phyloP scores from a whole-genome alignment of 2,888 invertebrate genomes.

The Hymenopus coronatus region DNA sequence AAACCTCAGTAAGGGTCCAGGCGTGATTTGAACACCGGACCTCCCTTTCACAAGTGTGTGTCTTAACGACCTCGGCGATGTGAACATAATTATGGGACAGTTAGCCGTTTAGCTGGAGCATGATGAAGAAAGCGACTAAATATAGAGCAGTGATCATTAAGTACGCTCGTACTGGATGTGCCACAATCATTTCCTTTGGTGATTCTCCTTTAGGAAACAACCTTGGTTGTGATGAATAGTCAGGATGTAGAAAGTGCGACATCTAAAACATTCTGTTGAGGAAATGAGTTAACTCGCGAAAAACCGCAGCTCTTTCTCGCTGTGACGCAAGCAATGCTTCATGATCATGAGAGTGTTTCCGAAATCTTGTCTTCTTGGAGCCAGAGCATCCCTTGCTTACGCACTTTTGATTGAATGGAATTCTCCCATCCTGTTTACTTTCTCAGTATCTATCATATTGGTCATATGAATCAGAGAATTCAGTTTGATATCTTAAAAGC shows the following conservation, averaged over 20 bases:
- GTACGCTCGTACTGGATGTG: neutral
- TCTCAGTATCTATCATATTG: neutral
- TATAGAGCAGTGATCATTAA: neutral
- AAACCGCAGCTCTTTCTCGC: neutral
- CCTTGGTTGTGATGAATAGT: neutral
- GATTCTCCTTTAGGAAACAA: neutral
- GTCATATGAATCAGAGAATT: neutral
- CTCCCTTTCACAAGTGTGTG: too few species aligned
- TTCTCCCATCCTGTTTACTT: neutral
- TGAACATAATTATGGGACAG: too few species aligned
- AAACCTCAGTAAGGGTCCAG: too few species aligned
- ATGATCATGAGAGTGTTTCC: neutral
- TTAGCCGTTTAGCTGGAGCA: too few species aligned
- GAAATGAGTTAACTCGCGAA: neutral
- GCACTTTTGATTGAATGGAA: neutral
- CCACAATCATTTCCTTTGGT: too few species aligned
- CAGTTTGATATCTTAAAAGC: too few species aligned
- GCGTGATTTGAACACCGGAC: too few species aligned
- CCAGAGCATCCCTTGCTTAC: neutral
- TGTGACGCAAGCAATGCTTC: neutral
- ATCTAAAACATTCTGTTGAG: neutral
- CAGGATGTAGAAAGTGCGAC: neutral
- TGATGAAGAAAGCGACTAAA: too few species aligned
- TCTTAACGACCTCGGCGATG: too few species aligned
- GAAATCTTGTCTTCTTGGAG: neutral